Evolutionary conservation across 2,888 invertebrate species (phyloP).

Genomic region (Dynastes grantii): DNA sequence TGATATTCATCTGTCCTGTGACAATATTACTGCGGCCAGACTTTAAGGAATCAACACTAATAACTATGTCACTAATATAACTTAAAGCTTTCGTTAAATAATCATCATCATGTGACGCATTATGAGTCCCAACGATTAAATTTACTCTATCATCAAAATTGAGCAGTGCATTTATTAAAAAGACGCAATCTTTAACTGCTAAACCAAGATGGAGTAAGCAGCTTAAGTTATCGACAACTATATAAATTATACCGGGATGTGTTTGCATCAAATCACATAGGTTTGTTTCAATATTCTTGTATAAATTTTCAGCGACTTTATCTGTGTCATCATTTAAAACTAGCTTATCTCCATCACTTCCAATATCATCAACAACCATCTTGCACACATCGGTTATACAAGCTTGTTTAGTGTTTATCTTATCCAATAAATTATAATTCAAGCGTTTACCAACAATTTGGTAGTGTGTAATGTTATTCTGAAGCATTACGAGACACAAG

Average conservation of each 20-base stretch:
- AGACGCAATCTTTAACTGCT: slow-evolving; percentile 72
- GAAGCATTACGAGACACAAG: slow-evolving; percentile 78
- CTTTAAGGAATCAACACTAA: slow-evolving; percentile 78
- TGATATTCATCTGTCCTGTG: slow-evolving; percentile 78
- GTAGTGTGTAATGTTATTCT: slow-evolving; percentile 82
- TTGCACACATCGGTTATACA: slow-evolving; percentile 70
- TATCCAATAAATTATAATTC: slow-evolving; percentile 79
- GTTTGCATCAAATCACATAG: neutral
- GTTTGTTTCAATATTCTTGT: neutral
- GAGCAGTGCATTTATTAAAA: slow-evolving; percentile 72
- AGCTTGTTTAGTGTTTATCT: slow-evolving; percentile 71
- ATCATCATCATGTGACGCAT: slow-evolving; percentile 71
- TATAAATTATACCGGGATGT: slow-evolving; percentile 59
- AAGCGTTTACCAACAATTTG: slow-evolving; percentile 83
- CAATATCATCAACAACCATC: neutral
- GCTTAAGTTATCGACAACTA: slow-evolving; percentile 83
- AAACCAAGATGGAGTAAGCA: slow-evolving; percentile 80
- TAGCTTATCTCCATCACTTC: neutral
- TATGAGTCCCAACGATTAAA: slow-evolving; percentile 74
- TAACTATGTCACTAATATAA: slow-evolving; percentile 77
- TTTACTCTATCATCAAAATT: slow-evolving; percentile 69
- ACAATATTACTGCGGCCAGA: slow-evolving; percentile 84
- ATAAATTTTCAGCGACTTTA: neutral
- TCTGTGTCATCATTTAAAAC: neutral
- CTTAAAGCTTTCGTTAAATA: slow-evolving; percentile 76